Evolutionary conservation across 30 jellyfish, hydroid and myxozoan genomes (phyloP).

Genomic region (Phacellophora camtschatica): DNA sequence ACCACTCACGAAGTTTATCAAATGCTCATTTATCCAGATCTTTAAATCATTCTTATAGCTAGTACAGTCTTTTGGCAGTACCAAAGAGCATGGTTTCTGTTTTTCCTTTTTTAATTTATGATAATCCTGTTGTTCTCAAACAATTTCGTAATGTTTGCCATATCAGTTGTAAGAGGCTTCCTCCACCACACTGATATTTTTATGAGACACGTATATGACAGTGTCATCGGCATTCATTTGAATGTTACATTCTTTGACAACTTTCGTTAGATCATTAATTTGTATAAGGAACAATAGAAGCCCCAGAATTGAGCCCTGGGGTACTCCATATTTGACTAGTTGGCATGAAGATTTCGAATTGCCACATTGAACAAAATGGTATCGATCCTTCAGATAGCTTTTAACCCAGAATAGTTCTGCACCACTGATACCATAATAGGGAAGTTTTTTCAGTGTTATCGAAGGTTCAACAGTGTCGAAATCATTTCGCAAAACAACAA

Average conservation of each 20-base stretch:
- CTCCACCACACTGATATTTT: constrained; percentile 49
- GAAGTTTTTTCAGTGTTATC: no score
- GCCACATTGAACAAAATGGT: constrained; percentile 34
- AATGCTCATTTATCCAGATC: constrained; percentile 31
- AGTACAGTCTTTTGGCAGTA: no score
- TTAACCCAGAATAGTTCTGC: constrained; percentile 21
- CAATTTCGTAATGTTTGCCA: constrained; percentile 63
- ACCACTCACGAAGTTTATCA: constrained; percentile 33
- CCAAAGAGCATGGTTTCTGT: no score
- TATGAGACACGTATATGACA: constrained; percentile 48
- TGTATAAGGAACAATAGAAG: constrained; percentile 41
- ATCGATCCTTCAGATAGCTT: constrained; percentile 41
- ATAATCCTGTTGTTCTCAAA: constrained; percentile 35
- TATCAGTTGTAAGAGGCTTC: constrained; percentile 30
- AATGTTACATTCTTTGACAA: constrained; percentile 34
- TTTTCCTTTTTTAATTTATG: constrained; percentile 18
- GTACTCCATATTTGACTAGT: constrained; percentile 52
- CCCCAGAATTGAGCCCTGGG: constrained; percentile 66
- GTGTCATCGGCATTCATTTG: constrained; percentile 64
- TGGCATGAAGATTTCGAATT: constrained; percentile 17
- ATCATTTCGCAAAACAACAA: no score
- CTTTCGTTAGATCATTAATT: constrained; percentile 31
- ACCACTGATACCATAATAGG: constrained; percentile 31
- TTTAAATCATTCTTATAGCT: constrained; percentile 7
- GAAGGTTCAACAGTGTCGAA: no score